A percentile compares a stretch with the other conserved stretches of the same genome.
Evolutionary conservation across 2,888 invertebrate species (phyloP).

Genomic region (Synergus gifuensis): DNA sequence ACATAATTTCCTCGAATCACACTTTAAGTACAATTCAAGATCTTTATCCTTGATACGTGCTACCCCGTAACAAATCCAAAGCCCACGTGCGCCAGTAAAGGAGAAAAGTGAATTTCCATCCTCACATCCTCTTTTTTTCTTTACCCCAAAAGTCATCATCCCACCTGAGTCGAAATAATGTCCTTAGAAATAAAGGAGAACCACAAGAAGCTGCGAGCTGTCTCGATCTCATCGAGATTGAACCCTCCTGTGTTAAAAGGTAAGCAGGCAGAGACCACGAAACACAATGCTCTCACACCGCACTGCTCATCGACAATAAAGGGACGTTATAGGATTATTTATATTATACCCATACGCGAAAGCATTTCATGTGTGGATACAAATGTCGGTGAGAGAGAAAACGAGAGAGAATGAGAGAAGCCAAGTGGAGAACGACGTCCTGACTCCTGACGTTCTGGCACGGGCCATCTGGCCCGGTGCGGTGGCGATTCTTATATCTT

Average conservation of each 20-base stretch:
- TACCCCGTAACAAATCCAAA: background rate
- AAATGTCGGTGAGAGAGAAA: conserved; percentile 11
- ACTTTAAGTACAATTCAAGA: conserved; percentile 26
- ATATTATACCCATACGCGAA: conserved; percentile 49
- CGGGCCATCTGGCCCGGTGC: conserved; percentile 59
- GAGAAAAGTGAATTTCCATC: background rate
- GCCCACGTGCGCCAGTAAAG: conserved; percentile 16
- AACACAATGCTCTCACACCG: conserved; percentile 60
- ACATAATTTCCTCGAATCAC: conserved; percentile 28
- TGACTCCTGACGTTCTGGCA: conserved; percentile 50
- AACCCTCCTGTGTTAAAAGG: conserved; percentile 39
- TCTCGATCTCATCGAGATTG: conserved; percentile 24
- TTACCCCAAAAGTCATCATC: conserved; percentile 25
- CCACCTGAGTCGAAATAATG: conserved; percentile 20
- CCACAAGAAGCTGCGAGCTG: conserved; percentile 31
- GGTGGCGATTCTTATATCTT: conserved; percentile 52
- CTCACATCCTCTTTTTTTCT: conserved; percentile 4
- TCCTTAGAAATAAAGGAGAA: background rate
- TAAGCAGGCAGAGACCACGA: conserved; percentile 56
- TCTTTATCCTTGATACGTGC: conserved; percentile 35
- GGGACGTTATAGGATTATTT: conserved; percentile 59
- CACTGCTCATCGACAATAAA: conserved; percentile 55
- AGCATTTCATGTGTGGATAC: conserved; percentile 35
- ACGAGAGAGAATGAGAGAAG: conserved; percentile 16
- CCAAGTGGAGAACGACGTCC: conserved; percentile 51